Evolutionary conservation across 2,888 invertebrate genomes (phyloP).

Genomic region (Himalopsyche anomala): DNA sequence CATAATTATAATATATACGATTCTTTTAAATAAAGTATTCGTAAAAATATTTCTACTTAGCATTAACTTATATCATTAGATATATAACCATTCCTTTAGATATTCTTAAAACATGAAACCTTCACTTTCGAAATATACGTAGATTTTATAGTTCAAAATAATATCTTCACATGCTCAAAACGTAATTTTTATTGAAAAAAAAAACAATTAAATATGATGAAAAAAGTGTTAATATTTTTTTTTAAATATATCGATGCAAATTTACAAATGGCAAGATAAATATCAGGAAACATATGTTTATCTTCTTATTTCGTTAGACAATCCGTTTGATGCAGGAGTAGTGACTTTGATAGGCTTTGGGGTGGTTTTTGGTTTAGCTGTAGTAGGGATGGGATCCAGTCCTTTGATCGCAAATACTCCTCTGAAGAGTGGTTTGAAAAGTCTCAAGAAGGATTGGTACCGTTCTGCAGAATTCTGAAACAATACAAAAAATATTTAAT

Average conservation of each 20-base stretch:
- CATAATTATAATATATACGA: too few relatives aligned
- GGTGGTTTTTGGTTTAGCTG: conserved; percentile 70
- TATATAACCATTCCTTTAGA: too few relatives aligned
- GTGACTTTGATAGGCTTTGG: conserved; percentile 67
- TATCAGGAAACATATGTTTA: background rate
- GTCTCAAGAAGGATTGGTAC: conserved; percentile 83
- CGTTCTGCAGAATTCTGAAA: conserved; percentile 88
- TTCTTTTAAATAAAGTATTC: too few relatives aligned
- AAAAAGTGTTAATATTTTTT: too few relatives aligned
- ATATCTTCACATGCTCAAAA: too few relatives aligned
- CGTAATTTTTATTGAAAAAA: too few relatives aligned
- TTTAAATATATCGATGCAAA: background rate
- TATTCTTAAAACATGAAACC: too few relatives aligned
- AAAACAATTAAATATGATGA: too few relatives aligned
- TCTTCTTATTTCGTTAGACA: conserved; percentile 60
- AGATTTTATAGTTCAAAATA: too few relatives aligned
- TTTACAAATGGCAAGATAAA: background rate
- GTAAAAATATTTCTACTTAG: too few relatives aligned
- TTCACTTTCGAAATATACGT: too few relatives aligned
- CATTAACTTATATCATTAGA: too few relatives aligned
- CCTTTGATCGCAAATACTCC: conserved; percentile 86
- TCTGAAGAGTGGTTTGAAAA: conserved; percentile 86
- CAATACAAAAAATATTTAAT: background rate
- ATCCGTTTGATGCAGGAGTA: background rate
- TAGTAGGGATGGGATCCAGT: conserved; percentile 78